Conservation (phyloP, 2,888 invertebrate genomes). For the Drosophila cracens region DNA sequence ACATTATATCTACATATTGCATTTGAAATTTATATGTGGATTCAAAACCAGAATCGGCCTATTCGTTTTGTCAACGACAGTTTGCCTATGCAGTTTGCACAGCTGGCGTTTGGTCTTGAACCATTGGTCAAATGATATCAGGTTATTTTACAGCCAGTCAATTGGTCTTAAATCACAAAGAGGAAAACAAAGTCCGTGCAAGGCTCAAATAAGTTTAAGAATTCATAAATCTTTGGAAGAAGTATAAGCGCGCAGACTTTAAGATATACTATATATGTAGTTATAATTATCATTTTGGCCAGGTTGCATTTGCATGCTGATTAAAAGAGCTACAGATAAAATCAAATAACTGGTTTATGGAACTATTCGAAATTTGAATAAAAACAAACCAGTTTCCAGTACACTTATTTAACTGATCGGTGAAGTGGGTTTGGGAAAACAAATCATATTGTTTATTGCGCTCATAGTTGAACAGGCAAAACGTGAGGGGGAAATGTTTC, state of each 20-base stretch:
- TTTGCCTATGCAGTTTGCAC: constrained; percentile 40
- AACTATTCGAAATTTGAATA: constrained; percentile 35
- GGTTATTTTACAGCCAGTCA: constrained; percentile 5
- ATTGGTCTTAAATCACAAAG: constrained; percentile 13
- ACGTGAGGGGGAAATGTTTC: constrained; percentile 30
- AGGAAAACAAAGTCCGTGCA: neutral
- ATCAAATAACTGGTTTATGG: constrained; percentile 55
- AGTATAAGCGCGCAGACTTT: constrained; percentile 7
- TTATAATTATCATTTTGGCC: constrained; percentile 53
- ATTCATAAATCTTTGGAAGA: constrained; percentile 45
- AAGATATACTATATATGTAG: constrained; percentile 4
- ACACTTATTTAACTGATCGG: constrained; percentile 40
- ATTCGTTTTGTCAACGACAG: constrained; percentile 47
- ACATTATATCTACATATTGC: constrained; percentile 15
- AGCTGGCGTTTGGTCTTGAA: constrained; percentile 35
- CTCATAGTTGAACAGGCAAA: constrained; percentile 8
- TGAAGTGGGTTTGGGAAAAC: constrained; percentile 29
- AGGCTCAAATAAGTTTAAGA: constrained; percentile 13
- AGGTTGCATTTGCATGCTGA: constrained; percentile 63
- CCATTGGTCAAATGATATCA: constrained; percentile 17
- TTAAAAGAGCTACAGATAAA: constrained; percentile 40
- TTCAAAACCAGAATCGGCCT: constrained; percentile 44
- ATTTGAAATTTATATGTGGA: constrained; percentile 38
- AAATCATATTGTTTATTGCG: constrained; percentile 28
- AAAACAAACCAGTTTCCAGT: constrained; percentile 50